These are phyloP conservation scores for Ibycter americanus DNA, from an alignment of 2,797 vertebrate species.

Conservation along the genomic window DNA sequence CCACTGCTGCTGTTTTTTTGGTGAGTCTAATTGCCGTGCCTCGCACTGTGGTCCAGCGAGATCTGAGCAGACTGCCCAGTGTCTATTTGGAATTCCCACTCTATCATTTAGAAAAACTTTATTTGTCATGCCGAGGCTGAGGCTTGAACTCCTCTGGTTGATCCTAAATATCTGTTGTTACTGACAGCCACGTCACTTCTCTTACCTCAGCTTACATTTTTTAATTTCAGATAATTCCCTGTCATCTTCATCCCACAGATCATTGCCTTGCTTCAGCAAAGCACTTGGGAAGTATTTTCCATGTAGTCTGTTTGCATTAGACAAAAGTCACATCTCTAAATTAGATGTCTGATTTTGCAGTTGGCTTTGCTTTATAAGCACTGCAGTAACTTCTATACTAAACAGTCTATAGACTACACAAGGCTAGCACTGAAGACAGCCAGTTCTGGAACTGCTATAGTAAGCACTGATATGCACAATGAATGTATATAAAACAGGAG, in stretches of 20 bases:
- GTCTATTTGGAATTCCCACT: conserved; percentile 50
- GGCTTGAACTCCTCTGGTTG: conserved; percentile 3
- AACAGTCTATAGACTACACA: neutral
- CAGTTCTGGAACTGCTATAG: neutral
- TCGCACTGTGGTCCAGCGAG: neutral
- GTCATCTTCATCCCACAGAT: conserved; percentile 47
- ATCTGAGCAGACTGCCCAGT: neutral
- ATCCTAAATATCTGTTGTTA: conserved; percentile 20
- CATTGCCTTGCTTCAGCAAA: neutral
- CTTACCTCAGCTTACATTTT: conserved; percentile 10
- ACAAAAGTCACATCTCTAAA: neutral
- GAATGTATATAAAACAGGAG: neutral
- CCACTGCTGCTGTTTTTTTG: neutral
- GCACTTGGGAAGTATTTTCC: neutral
- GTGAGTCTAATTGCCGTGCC: neutral
- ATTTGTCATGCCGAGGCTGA: conserved; percentile 39
- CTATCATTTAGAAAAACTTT: conserved; percentile 73
- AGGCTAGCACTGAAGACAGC: neutral
- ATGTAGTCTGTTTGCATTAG: neutral
- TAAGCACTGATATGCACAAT: neutral
- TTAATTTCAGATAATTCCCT: conserved; percentile 24
- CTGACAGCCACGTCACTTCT: conserved; percentile 21
- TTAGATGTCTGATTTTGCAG: neutral
- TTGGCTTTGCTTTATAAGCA: neutral
- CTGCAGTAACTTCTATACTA: neutral